These are phyloP conservation scores for Bombus huntii DNA, from an alignment of 1,140 invertebrate genomes.

Conservation along the genomic window DNA sequence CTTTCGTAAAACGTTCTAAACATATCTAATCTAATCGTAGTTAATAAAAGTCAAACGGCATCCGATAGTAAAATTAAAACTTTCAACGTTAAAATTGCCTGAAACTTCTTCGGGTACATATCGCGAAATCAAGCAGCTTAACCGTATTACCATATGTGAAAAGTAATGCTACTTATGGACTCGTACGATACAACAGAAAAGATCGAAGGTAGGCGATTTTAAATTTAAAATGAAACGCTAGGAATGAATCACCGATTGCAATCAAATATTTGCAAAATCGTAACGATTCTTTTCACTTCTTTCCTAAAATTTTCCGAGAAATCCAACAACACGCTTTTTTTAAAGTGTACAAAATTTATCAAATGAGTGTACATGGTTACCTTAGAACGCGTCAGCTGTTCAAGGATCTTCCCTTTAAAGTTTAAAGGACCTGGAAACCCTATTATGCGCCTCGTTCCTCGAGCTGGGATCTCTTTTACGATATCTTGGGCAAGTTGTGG, in stretches of 20 bases:
- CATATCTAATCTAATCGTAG: background rate
- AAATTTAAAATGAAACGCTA: background rate
- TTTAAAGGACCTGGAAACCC: slow-evolving; percentile 71
- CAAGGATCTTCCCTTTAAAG: slow-evolving; percentile 70
- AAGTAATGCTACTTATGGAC: background rate
- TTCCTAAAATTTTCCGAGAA: background rate
- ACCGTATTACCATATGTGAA: background rate
- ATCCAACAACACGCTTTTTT: background rate
- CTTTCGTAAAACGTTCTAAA: no score
- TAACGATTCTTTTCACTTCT: background rate
- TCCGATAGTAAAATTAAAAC: background rate
- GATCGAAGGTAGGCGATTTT: background rate
- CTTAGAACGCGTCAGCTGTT: slow-evolving; percentile 67
- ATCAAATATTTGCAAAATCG: background rate
- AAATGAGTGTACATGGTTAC: slow-evolving; percentile 34
- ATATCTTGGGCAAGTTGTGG: slow-evolving; percentile 6
- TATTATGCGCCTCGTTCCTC: slow-evolving; percentile 55
- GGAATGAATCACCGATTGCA: no score
- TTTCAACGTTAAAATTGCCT: background rate
- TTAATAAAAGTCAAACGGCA: background rate
- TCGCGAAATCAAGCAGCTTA: background rate
- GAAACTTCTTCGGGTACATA: background rate
- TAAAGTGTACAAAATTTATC: slow-evolving; percentile 36
- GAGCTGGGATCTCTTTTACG: slow-evolving; percentile 37
- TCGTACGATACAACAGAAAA: background rate